These are phyloP conservation scores for Donacobius atricapilla DNA, from an alignment of 2,113 vertebrate species.

Conservation along the genomic window DNA sequence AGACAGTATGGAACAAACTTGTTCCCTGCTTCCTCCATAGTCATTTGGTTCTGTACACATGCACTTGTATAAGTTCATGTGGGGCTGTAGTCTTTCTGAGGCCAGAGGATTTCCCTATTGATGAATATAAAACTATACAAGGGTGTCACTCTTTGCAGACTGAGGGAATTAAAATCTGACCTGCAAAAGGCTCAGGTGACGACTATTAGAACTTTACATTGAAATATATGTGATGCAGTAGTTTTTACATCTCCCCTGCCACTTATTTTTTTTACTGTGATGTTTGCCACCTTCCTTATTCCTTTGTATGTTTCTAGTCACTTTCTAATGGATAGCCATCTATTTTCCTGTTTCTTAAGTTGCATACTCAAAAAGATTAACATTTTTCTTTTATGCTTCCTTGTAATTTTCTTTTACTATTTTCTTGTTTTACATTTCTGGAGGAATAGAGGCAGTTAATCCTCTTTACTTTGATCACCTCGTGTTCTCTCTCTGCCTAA, in stretches of 20 bases:
- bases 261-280: not conserved
- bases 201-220: not conserved
- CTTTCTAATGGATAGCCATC: not conserved
- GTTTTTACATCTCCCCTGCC: not conserved
- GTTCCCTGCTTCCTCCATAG: not conserved
- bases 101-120: not conserved
- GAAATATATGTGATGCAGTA: not conserved
- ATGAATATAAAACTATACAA: not conserved
- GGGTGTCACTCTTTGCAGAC: fast-evolving
- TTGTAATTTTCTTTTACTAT: not conserved
- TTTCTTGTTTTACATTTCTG: not conserved
- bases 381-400: not conserved
- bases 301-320: not conserved
- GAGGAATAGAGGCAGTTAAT: not conserved
- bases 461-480: not conserved
- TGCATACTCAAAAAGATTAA: not conserved
- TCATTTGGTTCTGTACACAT: not conserved
- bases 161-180: not conserved
- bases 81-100: not conserved
- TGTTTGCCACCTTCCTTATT: not conserved
- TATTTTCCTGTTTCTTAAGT: not conserved
- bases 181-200: not conserved
- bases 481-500: not conserved
- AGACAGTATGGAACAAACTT: not conserved
- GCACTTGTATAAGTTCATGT: not conserved